These are phyloP conservation scores for Prinia subflava DNA, from an alignment of 2,113 vertebrate genomes.

Conservation along the genomic window DNA sequence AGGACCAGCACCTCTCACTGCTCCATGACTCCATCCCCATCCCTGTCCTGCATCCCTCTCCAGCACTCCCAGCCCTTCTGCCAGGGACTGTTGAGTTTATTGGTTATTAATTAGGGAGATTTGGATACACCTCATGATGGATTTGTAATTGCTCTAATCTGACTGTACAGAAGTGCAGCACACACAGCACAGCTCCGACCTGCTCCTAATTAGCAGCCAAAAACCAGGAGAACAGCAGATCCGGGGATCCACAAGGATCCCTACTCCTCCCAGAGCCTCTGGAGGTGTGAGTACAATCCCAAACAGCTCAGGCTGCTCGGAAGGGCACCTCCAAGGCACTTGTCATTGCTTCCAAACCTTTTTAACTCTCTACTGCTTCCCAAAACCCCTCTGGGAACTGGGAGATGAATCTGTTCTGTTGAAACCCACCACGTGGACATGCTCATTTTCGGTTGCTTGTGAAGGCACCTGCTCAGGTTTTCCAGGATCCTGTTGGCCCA, in stretches of 20 bases:
- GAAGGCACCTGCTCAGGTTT: background rate
- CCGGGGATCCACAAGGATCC: background rate
- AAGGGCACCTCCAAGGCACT: conserved; percentile 12
- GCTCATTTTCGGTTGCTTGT: background rate
- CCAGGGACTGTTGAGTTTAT: background rate
- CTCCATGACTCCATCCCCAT: background rate
- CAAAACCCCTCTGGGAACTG: background rate
- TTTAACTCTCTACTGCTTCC: background rate
- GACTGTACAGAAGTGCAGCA: background rate
- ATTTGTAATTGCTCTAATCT: conserved; percentile 27
- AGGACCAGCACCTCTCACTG: background rate
- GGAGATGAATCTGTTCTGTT: background rate
- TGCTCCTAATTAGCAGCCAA: conserved; percentile 10
- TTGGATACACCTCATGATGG: background rate
- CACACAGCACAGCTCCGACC: background rate
- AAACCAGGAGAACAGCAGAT: background rate
- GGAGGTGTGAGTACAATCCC: background rate
- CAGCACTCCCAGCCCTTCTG: background rate
- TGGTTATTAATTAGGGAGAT: background rate
- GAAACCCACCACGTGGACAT: background rate
- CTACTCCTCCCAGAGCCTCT: background rate
- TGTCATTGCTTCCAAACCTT: background rate
- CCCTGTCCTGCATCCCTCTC: background rate
- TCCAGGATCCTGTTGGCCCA: background rate
- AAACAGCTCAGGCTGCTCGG: background rate